Evolutionary conservation across 1,140 invertebrate species (phyloP).

Genomic region (Caenorhabditis remanei): DNA sequence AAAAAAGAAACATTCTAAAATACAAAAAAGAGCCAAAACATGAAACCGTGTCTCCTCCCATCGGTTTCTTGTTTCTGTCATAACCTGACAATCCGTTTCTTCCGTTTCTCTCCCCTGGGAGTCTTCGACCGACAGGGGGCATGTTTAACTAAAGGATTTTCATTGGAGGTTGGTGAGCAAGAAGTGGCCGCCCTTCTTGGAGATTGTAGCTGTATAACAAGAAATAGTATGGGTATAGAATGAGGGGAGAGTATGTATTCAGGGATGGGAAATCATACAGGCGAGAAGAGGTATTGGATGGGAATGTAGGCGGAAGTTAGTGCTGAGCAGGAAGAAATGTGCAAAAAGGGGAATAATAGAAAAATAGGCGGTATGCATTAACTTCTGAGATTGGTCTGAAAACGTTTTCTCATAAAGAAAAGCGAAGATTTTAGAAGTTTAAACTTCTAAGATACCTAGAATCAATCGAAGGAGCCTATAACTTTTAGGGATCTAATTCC

Average conservation of each 20-base stretch:
- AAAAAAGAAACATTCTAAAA: not conserved
- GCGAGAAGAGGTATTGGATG: constrained; percentile 8
- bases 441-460: too few species aligned
- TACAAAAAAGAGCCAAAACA: not conserved
- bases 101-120: not conserved
- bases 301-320: not conserved
- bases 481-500: too few species aligned
- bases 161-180: not conserved
- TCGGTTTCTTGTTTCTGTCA: not conserved
- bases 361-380: too few species aligned
- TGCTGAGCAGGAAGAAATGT: not conserved
- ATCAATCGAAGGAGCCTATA: too few species aligned
- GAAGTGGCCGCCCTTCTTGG: not conserved
- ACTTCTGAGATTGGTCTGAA: too few species aligned
- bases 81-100: constrained; percentile 45
- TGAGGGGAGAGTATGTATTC: not conserved
- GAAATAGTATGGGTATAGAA: not conserved
- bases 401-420: too few species aligned
- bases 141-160: constrained; percentile 29
- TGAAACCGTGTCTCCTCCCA: not conserved
- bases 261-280: not conserved
- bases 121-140: not conserved
- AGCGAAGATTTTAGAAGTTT: too few species aligned
- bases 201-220: not conserved
- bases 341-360: too few species aligned